Evolutionary conservation across 2,888 invertebrate genomes (phyloP).

Genomic region (Deilephila porcellus): DNA sequence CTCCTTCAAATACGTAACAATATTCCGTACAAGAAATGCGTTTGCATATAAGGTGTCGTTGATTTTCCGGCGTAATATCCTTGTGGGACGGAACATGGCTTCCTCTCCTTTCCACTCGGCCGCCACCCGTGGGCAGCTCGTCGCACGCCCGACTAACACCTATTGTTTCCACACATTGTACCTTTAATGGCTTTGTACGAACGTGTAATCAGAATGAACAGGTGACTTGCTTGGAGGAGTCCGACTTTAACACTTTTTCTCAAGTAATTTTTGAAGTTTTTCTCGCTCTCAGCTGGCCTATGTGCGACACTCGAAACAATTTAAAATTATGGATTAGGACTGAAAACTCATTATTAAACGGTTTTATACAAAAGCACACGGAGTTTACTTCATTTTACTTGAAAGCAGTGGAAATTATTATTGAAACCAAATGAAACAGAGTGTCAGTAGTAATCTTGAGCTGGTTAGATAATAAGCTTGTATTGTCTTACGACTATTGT

Average conservation of each 20-base stretch:
- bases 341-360: too few relatives aligned
- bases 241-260: background rate
- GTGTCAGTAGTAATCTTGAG: too few relatives aligned
- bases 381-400: too few relatives aligned
- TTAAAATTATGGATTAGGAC: too few relatives aligned
- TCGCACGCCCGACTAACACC: conserved; percentile 52
- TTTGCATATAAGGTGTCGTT: conserved; percentile 36
- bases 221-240: background rate
- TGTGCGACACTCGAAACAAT: too few relatives aligned
- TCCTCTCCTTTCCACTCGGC: conserved; percentile 69
- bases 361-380: too few relatives aligned
- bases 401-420: too few relatives aligned
- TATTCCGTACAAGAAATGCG: background rate
- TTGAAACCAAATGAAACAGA: too few relatives aligned
- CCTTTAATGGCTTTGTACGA: conserved; percentile 44
- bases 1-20: background rate
- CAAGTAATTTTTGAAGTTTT: background rate
- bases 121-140: conserved; percentile 51
- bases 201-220: conserved; percentile 31
- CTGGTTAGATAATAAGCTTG: too few relatives aligned
- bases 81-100: conserved; percentile 69
- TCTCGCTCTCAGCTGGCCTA: too few relatives aligned
- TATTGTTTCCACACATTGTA: conserved; percentile 64
- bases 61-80: conserved; percentile 52
- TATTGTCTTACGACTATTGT: too few relatives aligned